Conservation (phyloP, 1,140 invertebrate species). For the Tribolium castaneum region DNA sequence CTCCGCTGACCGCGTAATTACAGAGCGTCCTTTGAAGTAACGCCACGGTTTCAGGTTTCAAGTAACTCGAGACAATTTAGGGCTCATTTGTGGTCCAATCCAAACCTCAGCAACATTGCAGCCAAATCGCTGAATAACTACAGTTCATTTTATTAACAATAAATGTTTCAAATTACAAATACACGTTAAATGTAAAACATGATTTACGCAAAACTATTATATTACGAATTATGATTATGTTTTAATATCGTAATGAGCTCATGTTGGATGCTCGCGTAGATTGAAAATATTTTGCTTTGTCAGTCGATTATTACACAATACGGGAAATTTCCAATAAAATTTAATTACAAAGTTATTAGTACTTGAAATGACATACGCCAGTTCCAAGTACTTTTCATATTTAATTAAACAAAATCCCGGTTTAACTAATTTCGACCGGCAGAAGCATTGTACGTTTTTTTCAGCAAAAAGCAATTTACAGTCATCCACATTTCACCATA, state of each 20-base stretch:
- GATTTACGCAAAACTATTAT: too few relatives aligned
- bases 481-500: neutral
- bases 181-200: too few relatives aligned
- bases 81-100: neutral
- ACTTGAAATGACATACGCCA: neutral
- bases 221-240: too few relatives aligned
- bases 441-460: neutral
- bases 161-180: too few relatives aligned
- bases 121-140: neutral
- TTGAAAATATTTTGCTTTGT: neutral
- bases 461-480: neutral
- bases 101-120: neutral
- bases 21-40: neutral
- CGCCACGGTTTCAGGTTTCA: neutral
- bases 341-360: neutral
- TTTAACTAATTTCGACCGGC: neutral
- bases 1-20: neutral
- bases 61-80: neutral
- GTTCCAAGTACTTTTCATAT: neutral
- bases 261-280: neutral
- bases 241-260: neutral
- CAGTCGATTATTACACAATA: neutral
- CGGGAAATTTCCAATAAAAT: neutral
- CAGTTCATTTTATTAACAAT: too few relatives aligned
- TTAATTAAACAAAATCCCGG: neutral